Evolutionary conservation across 2,888 invertebrate genomes (phyloP).

Genomic region (Sclerodermus sp.): DNA sequence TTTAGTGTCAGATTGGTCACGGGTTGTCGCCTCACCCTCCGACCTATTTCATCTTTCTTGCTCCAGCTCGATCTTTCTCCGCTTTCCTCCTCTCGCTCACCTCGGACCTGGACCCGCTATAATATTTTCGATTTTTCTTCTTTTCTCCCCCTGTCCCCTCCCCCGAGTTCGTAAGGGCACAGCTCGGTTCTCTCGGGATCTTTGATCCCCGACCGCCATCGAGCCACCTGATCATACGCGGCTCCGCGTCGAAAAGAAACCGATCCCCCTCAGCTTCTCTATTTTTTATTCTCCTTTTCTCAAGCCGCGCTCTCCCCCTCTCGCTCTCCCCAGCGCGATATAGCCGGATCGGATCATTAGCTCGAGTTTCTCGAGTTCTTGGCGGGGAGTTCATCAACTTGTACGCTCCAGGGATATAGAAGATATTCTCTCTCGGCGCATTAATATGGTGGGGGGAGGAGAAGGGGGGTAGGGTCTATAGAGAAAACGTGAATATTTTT

Average conservation of each 20-base stretch:
- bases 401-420: neutral
- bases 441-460: too few species aligned
- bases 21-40: conserved; percentile 47
- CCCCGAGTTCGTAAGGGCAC: conserved; percentile 27
- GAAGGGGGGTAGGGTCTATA: too few species aligned
- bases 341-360: conserved; percentile 26
- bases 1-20: conserved; percentile 54
- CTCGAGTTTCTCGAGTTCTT: conserved; percentile 11
- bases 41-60: conserved; percentile 19
- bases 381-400: neutral
- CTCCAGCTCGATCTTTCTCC: conserved; percentile 7
- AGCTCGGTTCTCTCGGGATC: conserved; percentile 30
- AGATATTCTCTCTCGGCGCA: neutral
- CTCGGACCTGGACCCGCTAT: conserved; percentile 18
- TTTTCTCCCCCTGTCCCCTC: conserved; percentile 4
- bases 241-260: conserved; percentile 36
- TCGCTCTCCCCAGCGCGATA: conserved; percentile 1
- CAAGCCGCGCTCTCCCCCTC: neutral
- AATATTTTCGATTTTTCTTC: conserved; percentile 32
- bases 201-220: conserved; percentile 47
- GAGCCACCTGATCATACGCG: conserved; percentile 47
- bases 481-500: too few species aligned
- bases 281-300: neutral
- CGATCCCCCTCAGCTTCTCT: conserved; percentile 22
- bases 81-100: conserved; percentile 7